Percentiles rank a stretch among this genome's conserved stretches.
Conservation (phyloP, 1,140 invertebrate species). For the Kradibia gibbosae region DNA sequence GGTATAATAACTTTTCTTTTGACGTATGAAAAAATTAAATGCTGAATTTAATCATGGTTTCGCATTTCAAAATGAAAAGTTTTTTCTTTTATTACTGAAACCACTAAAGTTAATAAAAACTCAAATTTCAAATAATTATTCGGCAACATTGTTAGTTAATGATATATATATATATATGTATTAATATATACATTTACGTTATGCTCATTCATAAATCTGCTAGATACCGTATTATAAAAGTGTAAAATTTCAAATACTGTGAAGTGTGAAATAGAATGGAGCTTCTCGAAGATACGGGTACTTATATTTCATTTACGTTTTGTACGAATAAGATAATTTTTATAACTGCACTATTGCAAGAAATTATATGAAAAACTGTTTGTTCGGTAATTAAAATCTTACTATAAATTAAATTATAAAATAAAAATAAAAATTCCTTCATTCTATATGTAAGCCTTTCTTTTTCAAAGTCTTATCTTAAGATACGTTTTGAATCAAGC, state of each 20-base stretch:
- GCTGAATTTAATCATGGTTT: neutral
- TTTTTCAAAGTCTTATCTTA: no score
- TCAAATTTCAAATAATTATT: neutral
- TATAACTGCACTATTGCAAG: no score
- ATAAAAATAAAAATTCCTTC: neutral
- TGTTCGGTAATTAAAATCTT: neutral
- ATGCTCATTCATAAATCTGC: neutral
- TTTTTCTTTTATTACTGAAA: neutral
- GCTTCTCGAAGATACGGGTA: neutral
- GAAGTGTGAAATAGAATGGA: neutral
- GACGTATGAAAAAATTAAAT: neutral
- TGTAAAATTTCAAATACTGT: neutral
- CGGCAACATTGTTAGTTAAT: neutral
- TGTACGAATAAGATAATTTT: no score
- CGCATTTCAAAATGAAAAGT: neutral
- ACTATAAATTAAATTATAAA: neutral
- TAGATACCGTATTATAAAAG: neutral
- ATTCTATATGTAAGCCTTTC: no score
- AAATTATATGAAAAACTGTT: no score
- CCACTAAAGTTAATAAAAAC: neutral
- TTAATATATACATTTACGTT: neutral
- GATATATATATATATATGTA: neutral
- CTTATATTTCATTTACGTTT: neutral
- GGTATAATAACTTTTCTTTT: constrained; percentile 1
- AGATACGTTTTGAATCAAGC: no score